A percentile compares a stretch with the other conserved stretches of the same genome.
Evolutionary conservation across 1,140 invertebrate genomes (phyloP).

Genomic region (Pseudomyrmex cubaensis): DNA sequence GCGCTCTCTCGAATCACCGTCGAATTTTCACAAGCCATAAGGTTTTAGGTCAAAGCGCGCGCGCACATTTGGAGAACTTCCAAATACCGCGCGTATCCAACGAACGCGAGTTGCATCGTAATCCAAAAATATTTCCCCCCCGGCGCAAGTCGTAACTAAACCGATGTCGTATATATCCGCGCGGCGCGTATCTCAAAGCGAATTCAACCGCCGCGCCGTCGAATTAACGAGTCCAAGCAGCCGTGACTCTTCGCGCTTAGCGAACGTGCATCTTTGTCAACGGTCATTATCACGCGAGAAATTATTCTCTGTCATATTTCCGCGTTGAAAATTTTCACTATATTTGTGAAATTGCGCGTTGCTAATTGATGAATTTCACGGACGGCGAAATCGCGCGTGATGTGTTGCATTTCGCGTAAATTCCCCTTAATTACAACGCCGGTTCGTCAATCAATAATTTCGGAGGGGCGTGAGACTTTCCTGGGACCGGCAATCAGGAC

Average conservation of each 20-base stretch:
- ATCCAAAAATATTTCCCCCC: conserved; percentile 65
- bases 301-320: background rate
- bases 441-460: conserved; percentile 44
- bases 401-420: background rate
- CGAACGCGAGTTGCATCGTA: conserved; percentile 45
- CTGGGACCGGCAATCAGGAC: conserved; percentile 28
- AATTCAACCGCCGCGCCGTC: background rate
- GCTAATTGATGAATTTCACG: no score
- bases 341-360: no score
- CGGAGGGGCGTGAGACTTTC: conserved; percentile 5
- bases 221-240: conserved; percentile 6
- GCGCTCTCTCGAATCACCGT: background rate
- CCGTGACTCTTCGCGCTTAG: background rate
- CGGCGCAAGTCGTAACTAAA: conserved; percentile 10
- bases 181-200: conserved; percentile 26
- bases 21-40: background rate
- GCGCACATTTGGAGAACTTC: conserved; percentile 60
- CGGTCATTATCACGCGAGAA: background rate
- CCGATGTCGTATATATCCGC: conserved; percentile 1
- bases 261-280: background rate
- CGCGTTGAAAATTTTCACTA: no score
- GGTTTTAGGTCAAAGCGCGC: conserved; percentile 60
- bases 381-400: no score
- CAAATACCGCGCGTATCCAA: conserved; percentile 40
- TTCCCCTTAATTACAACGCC: background rate